Conservation (phyloP, 2,888 invertebrate genomes). For the Ochropacha duplaris region DNA sequence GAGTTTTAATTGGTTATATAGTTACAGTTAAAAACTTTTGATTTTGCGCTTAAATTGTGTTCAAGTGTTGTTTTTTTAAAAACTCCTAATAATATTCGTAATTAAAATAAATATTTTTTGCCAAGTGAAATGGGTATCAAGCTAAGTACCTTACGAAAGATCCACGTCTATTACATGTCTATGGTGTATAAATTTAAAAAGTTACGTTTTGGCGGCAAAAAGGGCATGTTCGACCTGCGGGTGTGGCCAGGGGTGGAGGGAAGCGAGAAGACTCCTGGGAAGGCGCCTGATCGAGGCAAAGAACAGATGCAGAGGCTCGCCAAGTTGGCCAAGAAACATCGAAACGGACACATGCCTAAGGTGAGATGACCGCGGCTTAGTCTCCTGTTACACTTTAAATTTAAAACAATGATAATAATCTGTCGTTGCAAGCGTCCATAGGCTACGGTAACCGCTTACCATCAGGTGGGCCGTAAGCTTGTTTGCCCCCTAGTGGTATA, state of each 20-base stretch:
- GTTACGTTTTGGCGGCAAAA: conserved; percentile 40
- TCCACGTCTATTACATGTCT: conserved; percentile 41
- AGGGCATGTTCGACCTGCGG: conserved; percentile 93
- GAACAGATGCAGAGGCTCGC: conserved; percentile 94
- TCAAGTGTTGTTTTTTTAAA: background rate
- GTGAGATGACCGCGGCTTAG: no score
- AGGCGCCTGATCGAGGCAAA: conserved; percentile 90
- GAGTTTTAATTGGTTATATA: background rate
- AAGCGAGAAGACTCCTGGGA: conserved; percentile 90
- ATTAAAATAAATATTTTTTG: background rate
- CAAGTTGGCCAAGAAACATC: conserved; percentile 96
- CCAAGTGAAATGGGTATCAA: conserved; percentile 48
- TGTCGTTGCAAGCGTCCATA: no score
- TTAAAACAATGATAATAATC: no score
- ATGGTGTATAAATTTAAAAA: conserved; percentile 42
- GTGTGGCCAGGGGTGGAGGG: conserved; percentile 97
- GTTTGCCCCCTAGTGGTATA: no score
- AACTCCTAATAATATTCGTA: no score
- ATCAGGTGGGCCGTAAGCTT: no score
- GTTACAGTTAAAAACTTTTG: background rate
- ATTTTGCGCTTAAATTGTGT: background rate
- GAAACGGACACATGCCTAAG: conserved; percentile 96
- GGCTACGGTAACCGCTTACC: no score
- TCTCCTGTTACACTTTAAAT: no score
- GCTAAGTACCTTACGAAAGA: conserved; percentile 39